These are phyloP conservation scores for Megaceryle torquata DNA, from an alignment of 2,113 vertebrate species.

Conservation along the genomic window DNA sequence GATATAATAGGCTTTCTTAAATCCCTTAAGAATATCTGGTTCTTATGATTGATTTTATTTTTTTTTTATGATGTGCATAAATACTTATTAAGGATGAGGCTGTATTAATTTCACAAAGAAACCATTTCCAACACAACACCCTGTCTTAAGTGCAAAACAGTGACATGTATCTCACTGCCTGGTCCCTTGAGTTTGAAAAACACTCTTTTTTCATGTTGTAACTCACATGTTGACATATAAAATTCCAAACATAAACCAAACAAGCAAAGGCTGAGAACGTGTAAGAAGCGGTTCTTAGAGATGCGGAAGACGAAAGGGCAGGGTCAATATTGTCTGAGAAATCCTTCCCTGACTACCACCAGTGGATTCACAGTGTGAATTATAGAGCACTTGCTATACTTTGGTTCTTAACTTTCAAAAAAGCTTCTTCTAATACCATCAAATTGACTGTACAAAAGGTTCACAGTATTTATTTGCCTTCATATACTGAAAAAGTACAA, in stretches of 20 bases:
- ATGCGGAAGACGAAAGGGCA: not conserved
- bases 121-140: not conserved
- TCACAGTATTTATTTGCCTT: constrained; percentile 13
- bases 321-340: not conserved
- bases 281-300: not conserved
- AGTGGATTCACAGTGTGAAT: not conserved
- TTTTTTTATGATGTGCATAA: not conserved
- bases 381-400: not conserved
- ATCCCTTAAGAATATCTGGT: not conserved
- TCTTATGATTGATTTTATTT: not conserved
- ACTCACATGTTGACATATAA: not conserved
- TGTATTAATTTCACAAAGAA: not conserved
- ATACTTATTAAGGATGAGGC: not conserved
- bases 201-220: not conserved
- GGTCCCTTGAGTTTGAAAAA: not conserved
- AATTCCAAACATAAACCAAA: not conserved
- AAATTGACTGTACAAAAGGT: not conserved
- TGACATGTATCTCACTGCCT: fast-evolving
- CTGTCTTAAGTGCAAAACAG: not conserved
- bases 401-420: not conserved
- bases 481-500: not conserved
- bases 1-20: not conserved
- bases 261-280: not conserved
- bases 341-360: not conserved
- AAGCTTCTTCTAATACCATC: not conserved